Conservation (phyloP, 2,797 vertebrate genomes). For the Falco cherrug region DNA sequence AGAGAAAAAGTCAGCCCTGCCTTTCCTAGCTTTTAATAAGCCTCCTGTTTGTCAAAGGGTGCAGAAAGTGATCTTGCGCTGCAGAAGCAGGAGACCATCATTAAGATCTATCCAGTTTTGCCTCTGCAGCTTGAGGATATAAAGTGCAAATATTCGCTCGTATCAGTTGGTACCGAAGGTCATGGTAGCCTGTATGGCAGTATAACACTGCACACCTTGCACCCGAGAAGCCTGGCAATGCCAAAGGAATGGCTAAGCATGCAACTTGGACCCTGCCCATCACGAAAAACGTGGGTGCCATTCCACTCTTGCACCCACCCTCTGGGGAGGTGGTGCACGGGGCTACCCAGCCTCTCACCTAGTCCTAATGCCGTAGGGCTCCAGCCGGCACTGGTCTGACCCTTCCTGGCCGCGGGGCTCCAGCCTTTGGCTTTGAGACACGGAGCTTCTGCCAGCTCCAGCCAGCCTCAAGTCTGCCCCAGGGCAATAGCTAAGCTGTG, state of each 20-base stretch:
- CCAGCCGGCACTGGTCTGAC: fast-evolving
- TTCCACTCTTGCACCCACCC: too few species aligned
- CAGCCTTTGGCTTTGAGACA: background rate
- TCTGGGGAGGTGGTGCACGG: too few species aligned
- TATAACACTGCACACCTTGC: fast-evolving
- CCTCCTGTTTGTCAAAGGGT: background rate
- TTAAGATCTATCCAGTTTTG: background rate
- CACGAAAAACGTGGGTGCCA: fast-evolving
- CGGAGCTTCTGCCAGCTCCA: background rate
- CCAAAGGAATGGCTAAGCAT: background rate
- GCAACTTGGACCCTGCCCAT: fast-evolving
- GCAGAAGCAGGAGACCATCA: background rate
- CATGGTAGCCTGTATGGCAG: fast-evolving
- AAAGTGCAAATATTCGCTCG: background rate
- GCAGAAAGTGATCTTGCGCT: background rate
- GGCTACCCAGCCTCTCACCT: too few species aligned
- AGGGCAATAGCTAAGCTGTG: fast-evolving
- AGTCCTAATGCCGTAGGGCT: fast-evolving
- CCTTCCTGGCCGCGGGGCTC: background rate
- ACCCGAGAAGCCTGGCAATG: background rate
- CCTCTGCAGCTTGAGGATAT: background rate
- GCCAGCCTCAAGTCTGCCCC: background rate
- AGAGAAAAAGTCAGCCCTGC: background rate
- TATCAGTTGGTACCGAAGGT: background rate
- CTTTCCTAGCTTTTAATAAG: background rate